A percentile compares a stretch with the other conserved stretches of the same genome.
Conservation (phyloP, 2,888 invertebrate species). For the Apamea epomidion region DNA sequence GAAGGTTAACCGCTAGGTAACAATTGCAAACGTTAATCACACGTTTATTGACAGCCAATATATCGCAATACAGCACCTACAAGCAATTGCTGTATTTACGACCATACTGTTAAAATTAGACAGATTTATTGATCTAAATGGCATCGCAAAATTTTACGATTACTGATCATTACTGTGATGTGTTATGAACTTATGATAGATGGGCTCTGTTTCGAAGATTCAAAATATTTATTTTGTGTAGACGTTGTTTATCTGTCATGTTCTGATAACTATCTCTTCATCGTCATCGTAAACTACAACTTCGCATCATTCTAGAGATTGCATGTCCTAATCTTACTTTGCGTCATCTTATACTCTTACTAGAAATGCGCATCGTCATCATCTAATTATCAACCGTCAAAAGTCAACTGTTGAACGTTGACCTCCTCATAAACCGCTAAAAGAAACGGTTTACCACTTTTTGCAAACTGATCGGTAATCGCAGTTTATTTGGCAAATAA, state of each 20-base stretch:
- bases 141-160: slow-evolving; percentile 9
- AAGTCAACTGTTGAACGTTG: slow-evolving; percentile 22
- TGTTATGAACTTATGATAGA: not conserved
- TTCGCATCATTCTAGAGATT: slow-evolving; percentile 15
- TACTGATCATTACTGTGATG: not conserved
- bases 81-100: slow-evolving; percentile 40
- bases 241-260: not conserved
- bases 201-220: not conserved
- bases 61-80: slow-evolving; percentile 30
- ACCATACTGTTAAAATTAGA: slow-evolving; percentile 17
- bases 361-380: not conserved
- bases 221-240: slow-evolving; percentile 4
- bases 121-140: slow-evolving; percentile 18
- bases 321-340: not conserved
- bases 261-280: not conserved
- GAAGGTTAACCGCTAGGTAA: slow-evolving; percentile 17
- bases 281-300: not conserved
- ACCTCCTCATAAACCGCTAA: slow-evolving; percentile 42
- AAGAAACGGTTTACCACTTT: slow-evolving; percentile 11
- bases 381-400: slow-evolving; percentile 20
- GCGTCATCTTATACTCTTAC: not conserved
- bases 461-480: not conserved
- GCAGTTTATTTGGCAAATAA: slow-evolving; percentile 19
- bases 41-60: slow-evolving; percentile 33
- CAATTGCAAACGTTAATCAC: slow-evolving; percentile 45